Percentiles rank a stretch among this genome's conserved stretches.
Conservation (phyloP, 2,888 invertebrate species). For the Scrobipalpa atriplicella region DNA sequence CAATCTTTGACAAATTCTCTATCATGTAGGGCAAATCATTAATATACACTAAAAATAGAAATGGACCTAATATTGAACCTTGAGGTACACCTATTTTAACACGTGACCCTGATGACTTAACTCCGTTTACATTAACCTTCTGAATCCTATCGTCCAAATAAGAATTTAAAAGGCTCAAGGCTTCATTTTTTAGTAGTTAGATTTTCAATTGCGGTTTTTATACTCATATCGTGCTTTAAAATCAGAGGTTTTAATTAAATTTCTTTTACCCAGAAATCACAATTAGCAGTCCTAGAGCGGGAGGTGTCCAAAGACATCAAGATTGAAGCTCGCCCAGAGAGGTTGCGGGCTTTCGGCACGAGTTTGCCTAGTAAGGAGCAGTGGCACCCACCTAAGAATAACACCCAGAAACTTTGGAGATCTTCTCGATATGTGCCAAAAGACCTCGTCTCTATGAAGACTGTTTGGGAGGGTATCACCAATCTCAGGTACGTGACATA, state of each 20-base stretch:
- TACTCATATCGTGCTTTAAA: background rate
- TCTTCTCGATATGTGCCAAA: constrained; percentile 80
- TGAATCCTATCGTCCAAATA: no score
- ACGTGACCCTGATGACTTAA: no score
- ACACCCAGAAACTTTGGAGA: constrained; percentile 80
- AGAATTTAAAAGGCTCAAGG: no score
- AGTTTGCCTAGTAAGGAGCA: constrained; percentile 71
- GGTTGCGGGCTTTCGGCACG: constrained; percentile 73
- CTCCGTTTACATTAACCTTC: no score
- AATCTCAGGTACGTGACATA: constrained; percentile 83
- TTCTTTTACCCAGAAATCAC: constrained; percentile 53
- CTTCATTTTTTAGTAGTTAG: no score
- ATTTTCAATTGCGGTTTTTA: no score
- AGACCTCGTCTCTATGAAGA: constrained; percentile 83
- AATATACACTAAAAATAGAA: no score
- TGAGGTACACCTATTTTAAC: no score
- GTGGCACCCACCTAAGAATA: constrained; percentile 75
- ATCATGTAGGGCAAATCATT: no score
- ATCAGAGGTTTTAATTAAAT: background rate
- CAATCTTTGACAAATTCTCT: no score
- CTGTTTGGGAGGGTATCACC: constrained; percentile 86
- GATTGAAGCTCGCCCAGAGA: constrained; percentile 65
- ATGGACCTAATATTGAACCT: no score
- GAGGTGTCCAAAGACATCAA: constrained; percentile 76
- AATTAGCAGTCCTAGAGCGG: constrained; percentile 57